phyloP scores from a whole-genome alignment of 2,113 vertebrate genomes.

The Tragelaphus scriptus region DNA sequence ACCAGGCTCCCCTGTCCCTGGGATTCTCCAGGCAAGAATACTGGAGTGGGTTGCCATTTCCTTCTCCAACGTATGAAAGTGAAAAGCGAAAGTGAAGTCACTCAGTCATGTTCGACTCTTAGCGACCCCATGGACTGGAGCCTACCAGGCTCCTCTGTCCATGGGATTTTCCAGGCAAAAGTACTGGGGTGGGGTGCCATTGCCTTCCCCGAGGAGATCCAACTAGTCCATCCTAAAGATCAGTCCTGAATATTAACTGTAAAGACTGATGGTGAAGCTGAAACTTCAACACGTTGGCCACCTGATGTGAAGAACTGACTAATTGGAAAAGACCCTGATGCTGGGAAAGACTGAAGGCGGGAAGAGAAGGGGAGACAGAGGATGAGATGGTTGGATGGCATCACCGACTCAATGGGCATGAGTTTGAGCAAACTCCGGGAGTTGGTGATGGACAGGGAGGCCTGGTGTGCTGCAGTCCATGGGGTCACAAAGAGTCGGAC shows the following conservation, averaged over 20 bases:
- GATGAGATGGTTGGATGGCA: not conserved
- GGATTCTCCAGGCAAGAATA: too few relatives aligned
- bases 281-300: not conserved
- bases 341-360: rapidly evolving
- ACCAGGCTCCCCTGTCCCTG: too few relatives aligned
- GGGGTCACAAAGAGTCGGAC: not conserved
- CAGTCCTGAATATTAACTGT: not conserved
- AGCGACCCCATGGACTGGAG: too few relatives aligned
- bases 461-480: not conserved
- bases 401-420: not conserved
- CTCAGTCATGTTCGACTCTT: too few relatives aligned
- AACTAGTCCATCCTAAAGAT: not conserved
- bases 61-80: too few relatives aligned
- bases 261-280: not conserved
- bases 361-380: not conserved
- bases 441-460: not conserved
- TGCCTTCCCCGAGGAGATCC: not conserved
- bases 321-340: not conserved
- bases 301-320: not conserved
- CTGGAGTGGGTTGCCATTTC: too few relatives aligned
- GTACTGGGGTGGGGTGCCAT: too few relatives aligned
- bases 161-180: too few relatives aligned
- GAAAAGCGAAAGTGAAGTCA: too few relatives aligned
- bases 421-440: not conserved
- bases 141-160: too few relatives aligned